These are phyloP conservation scores for Drosophila pruinosa DNA, from an alignment of 1,140 invertebrate species.

Conservation along the genomic window DNA sequence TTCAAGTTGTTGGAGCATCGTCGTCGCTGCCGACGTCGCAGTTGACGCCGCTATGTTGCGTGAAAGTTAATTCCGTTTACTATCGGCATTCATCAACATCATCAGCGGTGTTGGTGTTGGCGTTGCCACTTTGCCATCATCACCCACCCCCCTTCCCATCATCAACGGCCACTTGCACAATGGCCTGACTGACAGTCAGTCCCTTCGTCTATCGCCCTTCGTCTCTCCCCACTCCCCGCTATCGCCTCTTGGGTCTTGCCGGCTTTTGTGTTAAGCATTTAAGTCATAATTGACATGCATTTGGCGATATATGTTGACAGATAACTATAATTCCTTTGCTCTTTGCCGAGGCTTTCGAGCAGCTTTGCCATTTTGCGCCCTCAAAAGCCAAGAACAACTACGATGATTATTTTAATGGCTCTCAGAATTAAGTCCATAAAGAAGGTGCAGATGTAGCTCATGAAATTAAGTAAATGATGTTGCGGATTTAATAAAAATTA, in stretches of 20 bases:
- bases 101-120: conserved; percentile 43
- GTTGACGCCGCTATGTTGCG: conserved; percentile 65
- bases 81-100: conserved; percentile 80
- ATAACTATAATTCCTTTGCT: conserved; percentile 56
- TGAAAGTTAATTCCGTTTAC: conserved; percentile 81
- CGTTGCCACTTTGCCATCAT: conserved; percentile 36
- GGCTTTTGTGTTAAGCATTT: conserved; percentile 72
- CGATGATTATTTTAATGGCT: conserved; percentile 6
- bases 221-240: no score
- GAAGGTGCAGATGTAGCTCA: not conserved
- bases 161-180: not conserved
- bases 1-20: conserved; percentile 61
- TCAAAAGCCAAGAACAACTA: conserved; percentile 13
- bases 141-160: not conserved
- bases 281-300: conserved; percentile 79
- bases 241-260: conserved; percentile 50
- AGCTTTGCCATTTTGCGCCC: conserved; percentile 9
- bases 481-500: not conserved
- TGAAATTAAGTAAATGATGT: not conserved
- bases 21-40: conserved; percentile 17
- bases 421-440: not conserved
- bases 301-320: conserved; percentile 74
- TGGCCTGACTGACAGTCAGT: no score
- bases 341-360: conserved; percentile 4
- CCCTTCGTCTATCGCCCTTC: not conserved